phyloP scores from a whole-genome alignment of 64 coral and sea anemone species.

The Cladopsammia gracilis region DNA sequence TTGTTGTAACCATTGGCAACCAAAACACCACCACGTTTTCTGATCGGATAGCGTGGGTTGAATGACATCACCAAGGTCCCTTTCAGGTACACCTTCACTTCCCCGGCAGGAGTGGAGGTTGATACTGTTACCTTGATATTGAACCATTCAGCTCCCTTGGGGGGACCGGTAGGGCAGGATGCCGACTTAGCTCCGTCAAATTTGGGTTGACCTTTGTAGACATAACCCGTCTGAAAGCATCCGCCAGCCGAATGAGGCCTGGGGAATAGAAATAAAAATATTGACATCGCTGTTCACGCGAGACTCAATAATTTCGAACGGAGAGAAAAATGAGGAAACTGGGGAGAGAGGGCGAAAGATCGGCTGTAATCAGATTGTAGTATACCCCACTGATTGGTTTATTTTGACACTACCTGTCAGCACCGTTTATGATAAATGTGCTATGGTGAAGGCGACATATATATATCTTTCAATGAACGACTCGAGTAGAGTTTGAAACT shows the following conservation, averaged over 20 bases:
- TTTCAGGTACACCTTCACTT: conserved; percentile 36
- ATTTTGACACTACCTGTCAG: too few relatives aligned
- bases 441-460: too few relatives aligned
- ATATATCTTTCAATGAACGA: too few relatives aligned
- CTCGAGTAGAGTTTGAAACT: too few relatives aligned
- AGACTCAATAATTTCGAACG: too few relatives aligned
- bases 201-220: conserved; percentile 35
- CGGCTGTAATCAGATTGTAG: too few relatives aligned
- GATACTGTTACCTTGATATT: conserved; percentile 8
- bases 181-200: conserved; percentile 15
- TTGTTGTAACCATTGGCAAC: conserved; percentile 72
- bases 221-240: conserved; percentile 47
- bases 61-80: conserved; percentile 10
- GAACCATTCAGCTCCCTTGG: conserved; percentile 63
- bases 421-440: too few relatives aligned
- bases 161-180: conserved; percentile 35
- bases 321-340: too few relatives aligned
- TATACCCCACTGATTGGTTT: too few relatives aligned
- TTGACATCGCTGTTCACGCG: too few relatives aligned
- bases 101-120: not conserved
- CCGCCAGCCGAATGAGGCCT: not conserved
- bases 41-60: conserved; percentile 30
- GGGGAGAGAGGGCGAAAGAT: too few relatives aligned
- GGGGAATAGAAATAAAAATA: too few relatives aligned
- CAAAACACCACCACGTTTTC: conserved; percentile 35